Evolutionary conservation across 92 coral and sea anemone genomes (phyloP).

Genomic region (Porites rus): DNA sequence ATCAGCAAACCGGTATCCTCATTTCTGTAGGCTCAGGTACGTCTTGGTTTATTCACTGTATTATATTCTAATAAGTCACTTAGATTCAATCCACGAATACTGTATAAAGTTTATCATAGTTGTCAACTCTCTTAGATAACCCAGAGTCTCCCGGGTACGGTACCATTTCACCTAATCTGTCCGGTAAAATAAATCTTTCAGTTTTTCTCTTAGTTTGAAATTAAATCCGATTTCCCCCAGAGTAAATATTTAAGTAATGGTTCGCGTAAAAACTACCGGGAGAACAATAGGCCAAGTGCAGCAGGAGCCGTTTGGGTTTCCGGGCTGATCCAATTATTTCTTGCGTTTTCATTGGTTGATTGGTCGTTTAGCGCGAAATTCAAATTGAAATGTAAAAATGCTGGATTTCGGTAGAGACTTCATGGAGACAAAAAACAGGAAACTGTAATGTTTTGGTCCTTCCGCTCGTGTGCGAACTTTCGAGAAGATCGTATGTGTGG

Average conservation of each 20-base stretch:
- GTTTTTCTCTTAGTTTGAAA: no score
- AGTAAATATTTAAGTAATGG: background rate
- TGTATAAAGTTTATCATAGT: no score
- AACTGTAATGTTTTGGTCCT: background rate
- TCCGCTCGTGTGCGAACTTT: background rate
- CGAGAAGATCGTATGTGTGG: background rate
- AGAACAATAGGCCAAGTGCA: slow-evolving; percentile 11
- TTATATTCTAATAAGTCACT: no score
- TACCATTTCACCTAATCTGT: no score
- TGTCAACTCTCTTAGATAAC: no score
- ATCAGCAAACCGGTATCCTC: no score
- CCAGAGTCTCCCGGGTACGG: no score
- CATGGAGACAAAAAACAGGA: background rate
- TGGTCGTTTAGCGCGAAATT: slow-evolving; percentile 4
- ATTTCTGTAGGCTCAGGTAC: no score
- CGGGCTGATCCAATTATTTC: background rate
- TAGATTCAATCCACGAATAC: no score
- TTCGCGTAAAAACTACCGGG: slow-evolving; percentile 3
- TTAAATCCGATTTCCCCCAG: no score
- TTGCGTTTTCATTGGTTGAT: background rate
- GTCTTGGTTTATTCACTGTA: no score
- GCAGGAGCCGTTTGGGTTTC: slow-evolving; percentile 9
- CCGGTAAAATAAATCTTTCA: no score
- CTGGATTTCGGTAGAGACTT: background rate
- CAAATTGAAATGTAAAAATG: background rate